Base-by-base conservation (phyloP, 2,113 vertebrate genomes). In the Phrynosoma platyrhinos region DNA sequence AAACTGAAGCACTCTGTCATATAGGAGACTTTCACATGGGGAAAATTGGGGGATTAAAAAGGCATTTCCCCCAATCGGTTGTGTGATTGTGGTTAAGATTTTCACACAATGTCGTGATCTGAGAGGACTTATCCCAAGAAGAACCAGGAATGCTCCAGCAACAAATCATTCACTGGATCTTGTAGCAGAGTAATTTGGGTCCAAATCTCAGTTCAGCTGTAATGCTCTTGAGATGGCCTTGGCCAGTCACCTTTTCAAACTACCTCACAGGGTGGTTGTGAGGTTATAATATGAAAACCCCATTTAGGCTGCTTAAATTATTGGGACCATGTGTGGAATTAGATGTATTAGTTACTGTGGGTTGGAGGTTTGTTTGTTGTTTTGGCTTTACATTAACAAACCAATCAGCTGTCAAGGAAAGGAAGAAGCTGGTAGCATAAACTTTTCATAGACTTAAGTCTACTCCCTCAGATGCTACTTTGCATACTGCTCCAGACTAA, bases 211-310 rank as follows among this genome's bases (percentile, higher is more conserved):
- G 9, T 87, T 82, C 53, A 47, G 25, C 78, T 7, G 7, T 47
- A 47, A 47, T 7, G 7, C 47, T 47, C 47, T 4, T 47, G 1
- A 47, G 47, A 47, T 47, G 47, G 2, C 58, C n/a, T 53, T 52
- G 58, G 9, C 2, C 62, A 69, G 81, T 52, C 18, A n/a, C 30
- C 66, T 23, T 74, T 47, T 66, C 25, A 52, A 82, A 9, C 27
- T 76, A 52, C 14, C 80, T 88, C 42, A 83, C 23, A 88, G 74
- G 58, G n/a, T 9, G 68, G 27, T 83, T 55, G 27, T 53, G 74
- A 66, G 23, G 55, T 64, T 82, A 23, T 64, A 76, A 62, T 36
- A 32, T 32, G 9, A 80, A 36, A 36, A 23, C 5, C 30, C 23
- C 12, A 20, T 21, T 20, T 47, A 1, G 30, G 10, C 58, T n/a